A percentile compares a stretch with the other conserved stretches of the same genome.
Conservation (phyloP, 1,140 invertebrate genomes). For the Zaprionus camerounensis region DNA sequence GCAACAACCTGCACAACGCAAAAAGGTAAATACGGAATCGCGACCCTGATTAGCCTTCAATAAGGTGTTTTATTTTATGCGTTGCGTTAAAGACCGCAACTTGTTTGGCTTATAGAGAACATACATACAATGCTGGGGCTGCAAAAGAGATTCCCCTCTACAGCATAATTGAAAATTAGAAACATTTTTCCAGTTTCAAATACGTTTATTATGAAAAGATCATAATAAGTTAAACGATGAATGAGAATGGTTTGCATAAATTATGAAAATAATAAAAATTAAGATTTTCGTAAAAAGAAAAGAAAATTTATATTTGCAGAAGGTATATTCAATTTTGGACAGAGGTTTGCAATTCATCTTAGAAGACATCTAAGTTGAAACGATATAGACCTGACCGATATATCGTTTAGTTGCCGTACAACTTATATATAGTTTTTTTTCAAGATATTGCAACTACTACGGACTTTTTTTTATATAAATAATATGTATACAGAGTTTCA, state of each 20-base stretch:
- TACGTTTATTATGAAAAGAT: not conserved
- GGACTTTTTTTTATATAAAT: too few species aligned
- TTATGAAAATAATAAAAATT: not conserved
- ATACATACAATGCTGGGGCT: not conserved
- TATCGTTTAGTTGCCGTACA: too few species aligned
- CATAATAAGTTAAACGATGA: not conserved
- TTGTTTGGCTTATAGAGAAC: not conserved
- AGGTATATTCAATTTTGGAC: too few species aligned
- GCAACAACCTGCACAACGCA: not conserved
- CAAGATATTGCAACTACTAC: too few species aligned
- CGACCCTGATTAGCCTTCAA: conserved; percentile 41
- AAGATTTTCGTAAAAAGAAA: too few species aligned
- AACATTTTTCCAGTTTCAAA: not conserved
- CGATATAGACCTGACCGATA: too few species aligned
- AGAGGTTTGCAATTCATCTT: too few species aligned
- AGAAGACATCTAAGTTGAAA: too few species aligned
- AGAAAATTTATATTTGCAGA: too few species aligned
- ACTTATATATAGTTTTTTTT: too few species aligned
- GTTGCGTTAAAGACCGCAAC: not conserved
- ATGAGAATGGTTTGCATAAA: not conserved
- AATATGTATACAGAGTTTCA: too few species aligned
- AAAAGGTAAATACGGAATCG: conserved; percentile 46
- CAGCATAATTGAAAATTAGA: not conserved
- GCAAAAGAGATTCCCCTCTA: not conserved
- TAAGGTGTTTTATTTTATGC: conserved; percentile 35